A percentile compares a stretch with the other conserved stretches of the same genome.
Evolutionary conservation across 2,797 vertebrate genomes (phyloP).

Genomic region (Sphenopsis melanotis): DNA sequence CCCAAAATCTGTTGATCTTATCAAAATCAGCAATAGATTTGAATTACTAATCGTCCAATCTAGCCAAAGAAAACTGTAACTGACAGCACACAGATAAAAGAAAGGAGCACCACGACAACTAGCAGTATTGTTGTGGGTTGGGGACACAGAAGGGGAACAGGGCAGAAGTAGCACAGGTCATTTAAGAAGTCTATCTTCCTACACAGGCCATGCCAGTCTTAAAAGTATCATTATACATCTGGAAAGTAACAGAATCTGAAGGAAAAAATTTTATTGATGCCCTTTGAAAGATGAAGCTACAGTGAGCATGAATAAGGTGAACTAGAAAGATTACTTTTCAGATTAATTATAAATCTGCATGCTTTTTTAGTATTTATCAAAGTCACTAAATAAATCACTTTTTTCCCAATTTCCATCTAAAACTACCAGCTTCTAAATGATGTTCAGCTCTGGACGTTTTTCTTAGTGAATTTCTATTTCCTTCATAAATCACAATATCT

Average conservation of each 20-base stretch:
- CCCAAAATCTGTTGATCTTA: not conserved
- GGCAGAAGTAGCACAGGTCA: not conserved
- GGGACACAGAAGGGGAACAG: not conserved
- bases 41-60: not conserved
- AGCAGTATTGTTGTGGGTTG: not conserved
- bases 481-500: not conserved
- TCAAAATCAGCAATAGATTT: not conserved
- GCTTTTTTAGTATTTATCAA: not conserved
- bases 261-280: not conserved
- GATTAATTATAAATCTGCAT: fast-evolving
- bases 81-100: not conserved
- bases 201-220: not conserved
- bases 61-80: not conserved
- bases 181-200: not conserved
- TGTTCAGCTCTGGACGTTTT: not conserved
- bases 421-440: not conserved
- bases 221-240: not conserved
- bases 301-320: not conserved
- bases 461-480: not conserved
- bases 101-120: fast-evolving
- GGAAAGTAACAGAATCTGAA: not conserved
- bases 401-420: not conserved
- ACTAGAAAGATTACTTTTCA: not conserved
- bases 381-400: not conserved
- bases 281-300: not conserved